phyloP scores from a whole-genome alignment of 2,113 vertebrate genomes.

The Calonectris borealis region DNA sequence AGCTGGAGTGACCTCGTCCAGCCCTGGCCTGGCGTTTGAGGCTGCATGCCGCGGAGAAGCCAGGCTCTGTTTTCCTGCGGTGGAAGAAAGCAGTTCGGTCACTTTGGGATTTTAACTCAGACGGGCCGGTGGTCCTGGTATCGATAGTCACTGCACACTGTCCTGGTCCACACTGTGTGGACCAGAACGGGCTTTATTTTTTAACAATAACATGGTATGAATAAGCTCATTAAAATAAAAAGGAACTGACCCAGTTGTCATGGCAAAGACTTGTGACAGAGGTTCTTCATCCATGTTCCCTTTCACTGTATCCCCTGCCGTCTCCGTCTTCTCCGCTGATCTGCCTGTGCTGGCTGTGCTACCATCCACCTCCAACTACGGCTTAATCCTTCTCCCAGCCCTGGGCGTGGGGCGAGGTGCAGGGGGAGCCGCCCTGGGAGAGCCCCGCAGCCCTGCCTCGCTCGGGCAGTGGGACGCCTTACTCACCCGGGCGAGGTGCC shows the following conservation, averaged over 20 bases:
- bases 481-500: accelerated
- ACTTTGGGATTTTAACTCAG: neutral
- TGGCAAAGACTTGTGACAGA: neutral
- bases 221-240: neutral
- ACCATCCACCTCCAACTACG: accelerated
- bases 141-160: accelerated
- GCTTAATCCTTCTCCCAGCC: neutral
- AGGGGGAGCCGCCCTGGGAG: neutral
- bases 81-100: neutral
- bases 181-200: neutral
- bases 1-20: neutral
- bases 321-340: neutral
- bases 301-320: accelerated
- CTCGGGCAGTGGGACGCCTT: accelerated
- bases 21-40: neutral
- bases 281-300: neutral
- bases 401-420: accelerated
- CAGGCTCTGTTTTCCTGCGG: neutral
- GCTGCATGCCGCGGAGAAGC: neutral
- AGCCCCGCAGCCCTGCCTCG: neutral
- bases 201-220: neutral
- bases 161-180: neutral
- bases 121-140: neutral
- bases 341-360: neutral
- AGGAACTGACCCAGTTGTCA: conserved; percentile 15